These are phyloP conservation scores for Alaudala cheleensis DNA, from an alignment of 2,113 vertebrate genomes.

Conservation along the genomic window DNA sequence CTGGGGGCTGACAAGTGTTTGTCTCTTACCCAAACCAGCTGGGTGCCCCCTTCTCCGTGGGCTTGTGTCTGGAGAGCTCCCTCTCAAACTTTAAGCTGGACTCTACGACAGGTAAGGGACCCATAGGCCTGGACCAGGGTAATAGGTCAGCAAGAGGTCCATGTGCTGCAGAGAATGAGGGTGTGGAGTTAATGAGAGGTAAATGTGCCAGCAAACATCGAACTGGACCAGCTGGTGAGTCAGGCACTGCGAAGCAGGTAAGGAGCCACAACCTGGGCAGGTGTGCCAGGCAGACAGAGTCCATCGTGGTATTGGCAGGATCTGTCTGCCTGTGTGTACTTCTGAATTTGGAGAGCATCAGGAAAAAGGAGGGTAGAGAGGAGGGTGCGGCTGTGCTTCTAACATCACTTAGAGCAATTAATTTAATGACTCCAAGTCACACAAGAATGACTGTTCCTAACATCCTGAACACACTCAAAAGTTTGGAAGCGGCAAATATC, in stretches of 20 bases:
- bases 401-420: not conserved
- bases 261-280: rapidly evolving
- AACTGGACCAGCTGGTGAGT: not conserved
- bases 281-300: not conserved
- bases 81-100: not conserved
- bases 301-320: rapidly evolving
- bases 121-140: not conserved
- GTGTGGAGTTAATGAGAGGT: rapidly evolving
- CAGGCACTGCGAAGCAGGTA: not conserved
- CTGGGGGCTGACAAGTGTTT: rapidly evolving
- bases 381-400: rapidly evolving
- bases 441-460: not conserved
- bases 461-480: not conserved
- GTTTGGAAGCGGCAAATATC: not conserved
- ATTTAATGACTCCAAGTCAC: not conserved
- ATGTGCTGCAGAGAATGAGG: not conserved
- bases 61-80: not conserved
- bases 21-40: not conserved
- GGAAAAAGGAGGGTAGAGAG: rapidly evolving
- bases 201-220: rapidly evolving
- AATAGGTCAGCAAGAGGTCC: too few relatives aligned
- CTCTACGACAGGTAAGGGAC: rapidly evolving
- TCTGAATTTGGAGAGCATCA: not conserved
- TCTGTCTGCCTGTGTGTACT: rapidly evolving
- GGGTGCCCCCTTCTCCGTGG: rapidly evolving